Base-by-base conservation (phyloP, 2,888 invertebrate species). In the Dynastes maya region DNA sequence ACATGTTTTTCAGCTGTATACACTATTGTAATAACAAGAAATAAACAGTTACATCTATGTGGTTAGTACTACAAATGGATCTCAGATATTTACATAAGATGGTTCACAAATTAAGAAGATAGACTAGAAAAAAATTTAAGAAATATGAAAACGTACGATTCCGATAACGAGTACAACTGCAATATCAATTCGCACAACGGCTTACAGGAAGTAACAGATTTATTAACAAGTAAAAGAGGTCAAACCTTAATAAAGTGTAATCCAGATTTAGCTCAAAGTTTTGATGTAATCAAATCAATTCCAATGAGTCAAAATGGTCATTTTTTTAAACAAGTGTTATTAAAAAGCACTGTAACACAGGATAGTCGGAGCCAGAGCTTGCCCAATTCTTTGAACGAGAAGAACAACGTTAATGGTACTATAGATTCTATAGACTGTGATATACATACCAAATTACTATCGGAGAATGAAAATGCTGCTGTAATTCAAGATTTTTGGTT, bases 331-430 rank as follows among this genome's bases (percentile, higher is more conserved):
- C 81, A 82, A 72, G 81, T 84, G 58, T 79, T 85, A 16, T 80
- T 82, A 37, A 84, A 82, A 77, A 84, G 82, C 65, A 79, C 80
- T 72, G 83, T 83, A 40, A 83, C 82, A 45, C 83, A 84, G 81
- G 86, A 87, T 80, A 79, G 82, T 76, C 83, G 87, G 82, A 88
- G 88, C 82, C 88, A 87, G 83, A 90, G 89, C 84, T 83, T 89
- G 83, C 89, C 89, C 32, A 88, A 86, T 82, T 87, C 87, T 80
- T 83, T 87, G 74, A 87, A 87, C 80, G 86, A 86, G 76, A 85
- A 85, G 80, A 82, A 85, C 58, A 82, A 83, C 71, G 51, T 78
- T 55, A 80, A 82, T 81, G 82, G 77, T 58, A 80, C 75, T 65
- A 83, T 84, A 76, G 80, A 80, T 79, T 77, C 80, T 67, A 83